Evolutionary conservation across 2,888 invertebrate species (phyloP).

Genomic region (Caenorhabditis drosophilae): DNA sequence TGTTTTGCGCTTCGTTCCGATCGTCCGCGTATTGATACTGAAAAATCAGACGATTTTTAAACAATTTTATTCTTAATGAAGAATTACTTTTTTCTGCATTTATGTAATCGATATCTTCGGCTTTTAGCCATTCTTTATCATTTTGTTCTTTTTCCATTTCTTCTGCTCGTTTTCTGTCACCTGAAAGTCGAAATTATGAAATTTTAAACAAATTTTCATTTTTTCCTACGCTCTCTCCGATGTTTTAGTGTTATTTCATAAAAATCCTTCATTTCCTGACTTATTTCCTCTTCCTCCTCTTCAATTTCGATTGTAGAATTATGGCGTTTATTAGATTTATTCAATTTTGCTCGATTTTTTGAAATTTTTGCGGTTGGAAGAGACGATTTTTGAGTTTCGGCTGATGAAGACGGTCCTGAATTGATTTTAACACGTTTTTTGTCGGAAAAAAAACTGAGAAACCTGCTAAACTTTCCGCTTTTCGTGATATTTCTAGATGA

Average conservation of each 20-base stretch:
- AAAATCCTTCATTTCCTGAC: slow-evolving; percentile 23
- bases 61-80: not conserved
- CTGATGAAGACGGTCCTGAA: not conserved
- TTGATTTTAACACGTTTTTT: slow-evolving; percentile 4
- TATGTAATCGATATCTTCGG: slow-evolving; percentile 7
- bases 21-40: slow-evolving; percentile 20
- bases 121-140: not conserved
- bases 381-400: not conserved
- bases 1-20: slow-evolving; percentile 6
- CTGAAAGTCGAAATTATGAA: slow-evolving; percentile 1
- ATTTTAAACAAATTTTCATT: not conserved
- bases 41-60: slow-evolving; percentile 2
- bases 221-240: slow-evolving; percentile 19
- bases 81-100: slow-evolving; percentile 19
- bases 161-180: slow-evolving; percentile 11
- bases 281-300: slow-evolving; percentile 10
- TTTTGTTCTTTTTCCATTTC: slow-evolving; percentile 1
- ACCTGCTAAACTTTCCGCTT: not conserved
- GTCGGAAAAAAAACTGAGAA: not conserved
- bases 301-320: not conserved
- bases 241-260: slow-evolving; percentile 22
- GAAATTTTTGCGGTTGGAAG: not conserved
- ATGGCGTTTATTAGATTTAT: not conserved
- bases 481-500: slow-evolving; percentile 3
- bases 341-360: not conserved